Base-by-base conservation (phyloP, 1,140 invertebrate species). In the Drosophila hydei region DNA sequence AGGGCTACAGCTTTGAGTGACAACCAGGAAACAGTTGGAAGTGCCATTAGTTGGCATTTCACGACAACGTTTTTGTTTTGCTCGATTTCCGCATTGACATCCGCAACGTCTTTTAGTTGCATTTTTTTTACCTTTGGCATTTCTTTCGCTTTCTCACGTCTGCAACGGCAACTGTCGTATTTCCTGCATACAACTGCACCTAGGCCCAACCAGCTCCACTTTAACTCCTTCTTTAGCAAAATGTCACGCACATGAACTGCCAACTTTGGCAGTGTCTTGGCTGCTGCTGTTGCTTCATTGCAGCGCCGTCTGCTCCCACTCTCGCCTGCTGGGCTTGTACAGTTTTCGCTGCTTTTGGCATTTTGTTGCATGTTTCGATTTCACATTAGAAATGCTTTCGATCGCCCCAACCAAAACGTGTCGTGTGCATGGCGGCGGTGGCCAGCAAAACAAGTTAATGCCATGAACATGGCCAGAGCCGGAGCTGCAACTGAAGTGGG, bases 341-440 rank as follows among this genome's bases (percentile, higher is more conserved):
- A 64, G 51, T 65, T 45, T 42, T 45, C 14, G 45, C 45, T 63
- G 67, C 51, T 81, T 85, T 79, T 79, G 75, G 62, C 73, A 75
- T 80, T 80, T 79, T 73, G 74, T 75, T 83, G 67, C 81, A 77
- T 77, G 77, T 67, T 85, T 87, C 74, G 83, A 87, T 87, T 87
- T 87, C 83, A 87, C 81, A 87, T 87, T 87, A 87, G 81, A 87
- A 87, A 87, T 88, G 83, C 81, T 85, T 85, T 85, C 77, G 65
- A 80, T 87, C 62, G 80, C 61, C 65, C 50, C 73, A 16, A 63
- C 40, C 59, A 75, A 78, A 84, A 85, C 80, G 72, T 79, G 80
- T 85, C 72, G 51, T 18, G 54, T 45, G 59, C 60, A 72, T 54
- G 56, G 64, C 75, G 76, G 47, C 47, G 23, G 4, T 4, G 38